phyloP scores from a whole-genome alignment of 2,888 invertebrate genomes.

The Ceriagrion tenellum region DNA sequence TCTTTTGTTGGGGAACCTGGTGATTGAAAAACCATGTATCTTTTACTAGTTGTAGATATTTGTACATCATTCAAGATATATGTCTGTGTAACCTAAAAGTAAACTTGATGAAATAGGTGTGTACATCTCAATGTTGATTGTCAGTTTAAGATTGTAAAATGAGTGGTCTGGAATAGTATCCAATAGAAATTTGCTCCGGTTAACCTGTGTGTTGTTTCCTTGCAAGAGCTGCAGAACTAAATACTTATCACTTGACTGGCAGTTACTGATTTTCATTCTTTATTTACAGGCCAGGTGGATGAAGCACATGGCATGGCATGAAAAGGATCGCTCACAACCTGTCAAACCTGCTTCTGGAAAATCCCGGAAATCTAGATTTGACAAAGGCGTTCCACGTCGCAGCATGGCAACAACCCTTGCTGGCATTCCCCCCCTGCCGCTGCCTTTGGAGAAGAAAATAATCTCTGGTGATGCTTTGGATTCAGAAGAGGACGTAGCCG shows the following conservation, averaged over 20 bases:
- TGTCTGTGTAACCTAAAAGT: too few relatives aligned
- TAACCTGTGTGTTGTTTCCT: neutral
- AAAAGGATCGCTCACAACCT: neutral
- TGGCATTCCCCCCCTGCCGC: constrained; percentile 28
- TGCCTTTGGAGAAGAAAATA: constrained; percentile 45
- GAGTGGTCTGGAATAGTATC: too few relatives aligned
- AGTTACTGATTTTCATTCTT: neutral
- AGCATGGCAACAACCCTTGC: constrained; percentile 42
- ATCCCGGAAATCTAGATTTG: neutral
- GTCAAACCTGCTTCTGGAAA: neutral
- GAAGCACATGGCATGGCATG: constrained; percentile 56
- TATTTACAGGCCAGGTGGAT: neutral
- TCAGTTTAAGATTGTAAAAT: too few relatives aligned
- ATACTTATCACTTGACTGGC: too few relatives aligned
- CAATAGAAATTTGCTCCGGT: too few relatives aligned
- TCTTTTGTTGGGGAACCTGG: too few relatives aligned
- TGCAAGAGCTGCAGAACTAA: neutral
- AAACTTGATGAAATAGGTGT: too few relatives aligned
- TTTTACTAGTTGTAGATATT: too few relatives aligned
- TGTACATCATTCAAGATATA: too few relatives aligned
- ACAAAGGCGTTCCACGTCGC: constrained; percentile 24
- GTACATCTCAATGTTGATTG: too few relatives aligned
- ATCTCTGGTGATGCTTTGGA: constrained; percentile 24
- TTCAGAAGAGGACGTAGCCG: neutral
- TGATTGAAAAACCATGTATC: too few relatives aligned